These are phyloP conservation scores for Hypsopygia costalis DNA, from an alignment of 2,888 invertebrate species.

Conservation along the genomic window DNA sequence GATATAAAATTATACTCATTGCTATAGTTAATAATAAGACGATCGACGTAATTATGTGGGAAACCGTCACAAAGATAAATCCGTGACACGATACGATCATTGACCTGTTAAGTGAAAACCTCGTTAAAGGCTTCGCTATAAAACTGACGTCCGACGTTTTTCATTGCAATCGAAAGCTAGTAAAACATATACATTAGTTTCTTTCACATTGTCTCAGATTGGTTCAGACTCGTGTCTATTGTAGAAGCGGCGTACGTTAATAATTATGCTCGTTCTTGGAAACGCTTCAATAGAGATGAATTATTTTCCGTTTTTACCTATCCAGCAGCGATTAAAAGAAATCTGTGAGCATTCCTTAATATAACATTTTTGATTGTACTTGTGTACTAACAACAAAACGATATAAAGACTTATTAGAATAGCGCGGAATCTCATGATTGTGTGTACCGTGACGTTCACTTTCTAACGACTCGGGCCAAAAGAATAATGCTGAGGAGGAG, in stretches of 20 bases:
- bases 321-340: constrained; percentile 34
- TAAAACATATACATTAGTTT: constrained; percentile 53
- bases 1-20: no score
- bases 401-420: constrained; percentile 5
- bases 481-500: constrained; percentile 49
- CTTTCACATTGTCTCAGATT: constrained; percentile 42
- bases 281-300: constrained; percentile 58
- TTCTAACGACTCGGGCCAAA: constrained; percentile 50
- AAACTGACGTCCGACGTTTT: constrained; percentile 46
- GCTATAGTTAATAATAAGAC: background rate
- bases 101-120: constrained; percentile 49
- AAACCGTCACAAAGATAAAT: background rate
- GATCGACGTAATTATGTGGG: background rate
- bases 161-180: constrained; percentile 56
- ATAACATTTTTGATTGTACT: constrained; percentile 18
- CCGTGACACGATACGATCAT: constrained; percentile 21
- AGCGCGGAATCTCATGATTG: constrained; percentile 7
- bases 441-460: constrained; percentile 38
- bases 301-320: constrained; percentile 57
- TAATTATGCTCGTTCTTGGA: constrained; percentile 48
- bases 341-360: constrained; percentile 23
- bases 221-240: constrained; percentile 35
- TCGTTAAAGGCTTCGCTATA: constrained; percentile 36
- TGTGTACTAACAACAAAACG: constrained; percentile 2
- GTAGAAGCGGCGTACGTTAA: constrained; percentile 2